Percentiles rank a stretch among this genome's conserved stretches.
Evolutionary conservation across 2,113 vertebrate genomes (phyloP).

Genomic region (Myanophis thanlyinensis): DNA sequence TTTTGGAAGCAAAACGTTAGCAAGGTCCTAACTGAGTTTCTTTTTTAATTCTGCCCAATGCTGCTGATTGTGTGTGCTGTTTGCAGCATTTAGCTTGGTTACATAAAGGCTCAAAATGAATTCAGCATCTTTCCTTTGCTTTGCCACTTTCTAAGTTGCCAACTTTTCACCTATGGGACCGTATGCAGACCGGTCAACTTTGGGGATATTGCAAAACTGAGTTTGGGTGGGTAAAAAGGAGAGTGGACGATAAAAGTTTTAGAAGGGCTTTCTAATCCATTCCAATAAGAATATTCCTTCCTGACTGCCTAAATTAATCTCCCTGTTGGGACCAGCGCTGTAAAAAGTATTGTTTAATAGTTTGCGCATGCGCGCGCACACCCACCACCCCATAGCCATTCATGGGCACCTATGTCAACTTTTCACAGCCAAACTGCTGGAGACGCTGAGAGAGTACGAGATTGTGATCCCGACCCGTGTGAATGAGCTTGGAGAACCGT

Average conservation of each 20-base stretch:
- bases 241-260: background rate
- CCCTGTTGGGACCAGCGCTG: background rate
- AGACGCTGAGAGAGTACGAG: conserved; percentile 84
- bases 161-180: background rate
- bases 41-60: background rate
- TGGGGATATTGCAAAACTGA: background rate
- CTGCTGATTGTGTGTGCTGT: background rate
- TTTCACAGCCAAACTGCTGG: conserved; percentile 74
- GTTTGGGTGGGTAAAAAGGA: background rate
- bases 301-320: background rate
- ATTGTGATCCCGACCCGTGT: conserved; percentile 89
- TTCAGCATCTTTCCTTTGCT: background rate
- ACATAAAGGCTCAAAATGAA: background rate
- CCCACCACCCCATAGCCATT: background rate
- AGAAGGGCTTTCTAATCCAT: background rate
- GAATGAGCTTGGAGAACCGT: conserved; percentile 86
- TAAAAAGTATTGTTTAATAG: background rate
- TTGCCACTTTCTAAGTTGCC: background rate
- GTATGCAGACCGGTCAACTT: no score
- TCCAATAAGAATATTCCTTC: background rate
- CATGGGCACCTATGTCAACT: conserved; percentile 33
- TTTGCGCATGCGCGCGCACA: background rate
- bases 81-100: background rate
- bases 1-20: no score
- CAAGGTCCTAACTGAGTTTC: background rate